Evolutionary conservation across 2,888 invertebrate genomes (phyloP), one percentile per base, ranked within the genome.

Genomic region (Lycaena phlaeas): DNA sequence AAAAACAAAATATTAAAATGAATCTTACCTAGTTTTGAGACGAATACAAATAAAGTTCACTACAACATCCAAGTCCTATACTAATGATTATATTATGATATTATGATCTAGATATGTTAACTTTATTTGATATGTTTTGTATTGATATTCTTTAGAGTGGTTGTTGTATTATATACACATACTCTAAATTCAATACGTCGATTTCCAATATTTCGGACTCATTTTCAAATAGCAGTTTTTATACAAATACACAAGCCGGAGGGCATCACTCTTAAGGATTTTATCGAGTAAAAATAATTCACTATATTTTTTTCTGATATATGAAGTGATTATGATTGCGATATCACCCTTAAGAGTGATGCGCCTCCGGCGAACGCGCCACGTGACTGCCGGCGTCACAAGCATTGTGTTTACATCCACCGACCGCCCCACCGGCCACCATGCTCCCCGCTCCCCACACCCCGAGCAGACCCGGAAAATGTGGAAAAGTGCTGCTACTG

Each of bases 101-200:
- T 31, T 51, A 57, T 52, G 49, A 43, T 28, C 51, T 57, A 68
- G 68, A 72, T 71, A 71, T 69, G 65, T 55, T 61, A 61, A 57
- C 46, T 59, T 53, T 58, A 44, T 72, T 72, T 82, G 84, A 82
- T 82, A 82, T 82, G 82, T 81, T 74, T 63, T 62, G 75, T 74
- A 78, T 72, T 74, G 82, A 82, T 82, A 82, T 82, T 82, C 82
- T 59, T 73, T 72, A 81, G 84, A 79, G 73, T 72, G 68, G 76
- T 78, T 79, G 73, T 65, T 76, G 71, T 65, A 69, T 76, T 64
- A 50, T 42, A 69, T 76, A 75, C 74, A 74, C 67, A 58, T 55
- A 72, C 75, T 76, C 72, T 68, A 40, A 34, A 41, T 31, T 42
- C 31, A 40, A 31, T 40, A 42, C 48, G 48, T 40, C 48, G 50